Conservation (phyloP, 2,888 invertebrate genomes). For the Drosophila siamana region DNA sequence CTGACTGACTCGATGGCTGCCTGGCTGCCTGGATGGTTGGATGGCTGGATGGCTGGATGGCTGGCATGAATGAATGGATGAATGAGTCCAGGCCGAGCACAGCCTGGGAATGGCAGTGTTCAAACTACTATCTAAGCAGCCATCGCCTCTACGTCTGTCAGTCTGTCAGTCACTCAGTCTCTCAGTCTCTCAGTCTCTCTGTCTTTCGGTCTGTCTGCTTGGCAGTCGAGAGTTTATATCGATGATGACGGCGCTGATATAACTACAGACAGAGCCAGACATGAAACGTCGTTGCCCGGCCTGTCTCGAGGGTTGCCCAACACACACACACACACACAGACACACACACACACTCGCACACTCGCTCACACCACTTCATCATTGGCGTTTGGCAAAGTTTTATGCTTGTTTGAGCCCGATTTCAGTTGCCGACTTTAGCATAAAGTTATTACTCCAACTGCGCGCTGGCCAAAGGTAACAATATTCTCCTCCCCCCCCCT, state of each 20-base stretch:
- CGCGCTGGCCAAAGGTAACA: constrained; percentile 53
- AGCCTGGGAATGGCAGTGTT: constrained; percentile 19
- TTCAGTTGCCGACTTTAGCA: constrained; percentile 60
- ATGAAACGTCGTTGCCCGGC: constrained; percentile 47
- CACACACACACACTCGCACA: background rate
- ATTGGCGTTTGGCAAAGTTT: constrained; percentile 71
- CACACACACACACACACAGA: constrained; percentile 10
- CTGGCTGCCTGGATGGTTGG: constrained; percentile 27
- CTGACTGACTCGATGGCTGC: constrained; percentile 29
- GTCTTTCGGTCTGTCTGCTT: constrained; percentile 35
- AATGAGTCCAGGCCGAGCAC: constrained; percentile 67
- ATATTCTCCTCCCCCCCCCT: constrained; percentile 32
- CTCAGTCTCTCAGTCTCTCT: constrained; percentile 31
- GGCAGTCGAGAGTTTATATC: constrained; percentile 74
- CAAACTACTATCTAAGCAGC: constrained; percentile 63
- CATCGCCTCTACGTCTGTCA: constrained; percentile 36
- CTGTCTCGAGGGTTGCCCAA: constrained; percentile 54
- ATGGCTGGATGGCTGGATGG: constrained; percentile 26
- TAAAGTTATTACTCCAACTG: constrained; percentile 63
- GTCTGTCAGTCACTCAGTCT: constrained; percentile 31
- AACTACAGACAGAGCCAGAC: constrained; percentile 66
- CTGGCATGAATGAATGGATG: constrained; percentile 80
- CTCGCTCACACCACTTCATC: constrained; percentile 24
- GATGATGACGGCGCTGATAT: constrained; percentile 79
- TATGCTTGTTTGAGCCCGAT: constrained; percentile 69